Percentiles rank a stretch among this genome's conserved stretches.
phyloP scores from a whole-genome alignment of 1,140 invertebrate genomes.

The Zaprionus gabonicus region DNA sequence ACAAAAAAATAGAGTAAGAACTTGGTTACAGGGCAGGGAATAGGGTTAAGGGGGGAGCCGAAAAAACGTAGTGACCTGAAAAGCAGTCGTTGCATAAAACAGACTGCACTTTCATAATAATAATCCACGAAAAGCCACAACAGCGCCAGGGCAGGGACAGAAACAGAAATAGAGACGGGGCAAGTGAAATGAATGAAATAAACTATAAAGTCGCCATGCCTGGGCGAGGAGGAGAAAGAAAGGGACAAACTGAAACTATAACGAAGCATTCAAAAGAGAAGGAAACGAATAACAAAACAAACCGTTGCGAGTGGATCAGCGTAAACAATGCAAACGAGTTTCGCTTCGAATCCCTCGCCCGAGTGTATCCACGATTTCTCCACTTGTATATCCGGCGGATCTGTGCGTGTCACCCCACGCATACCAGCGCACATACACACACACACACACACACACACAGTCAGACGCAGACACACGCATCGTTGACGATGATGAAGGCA shows the following conservation, averaged over 20 bases:
- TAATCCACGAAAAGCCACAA: constrained; percentile 69
- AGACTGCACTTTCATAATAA: constrained; percentile 47
- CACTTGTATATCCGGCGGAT: constrained; percentile 89
- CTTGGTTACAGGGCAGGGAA: not conserved
- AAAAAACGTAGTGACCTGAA: constrained; percentile 69
- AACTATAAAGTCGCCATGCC: not conserved
- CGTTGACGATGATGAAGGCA: constrained; percentile 4
- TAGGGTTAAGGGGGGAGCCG: constrained; percentile 2
- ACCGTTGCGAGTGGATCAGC: constrained; percentile 90
- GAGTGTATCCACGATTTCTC: constrained; percentile 90
- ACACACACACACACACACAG: not conserved
- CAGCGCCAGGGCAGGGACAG: constrained; percentile 19
- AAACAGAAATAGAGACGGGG: not conserved
- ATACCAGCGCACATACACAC: not conserved
- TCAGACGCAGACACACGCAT: not conserved
- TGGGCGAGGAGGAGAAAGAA: not conserved
- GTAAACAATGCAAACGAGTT: constrained; percentile 90
- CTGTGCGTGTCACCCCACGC: constrained; percentile 64
- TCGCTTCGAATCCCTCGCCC: constrained; percentile 89
- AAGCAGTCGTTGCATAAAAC: constrained; percentile 66
- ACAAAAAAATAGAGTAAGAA: constrained; percentile 28
- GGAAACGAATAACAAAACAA: constrained; percentile 85
- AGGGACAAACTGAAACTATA: constrained; percentile 51
- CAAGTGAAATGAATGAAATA: constrained; percentile 26
- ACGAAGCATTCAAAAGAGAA: constrained; percentile 52